Evolutionary conservation across 2,888 invertebrate genomes (phyloP).

Genomic region (Clostera curtula): DNA sequence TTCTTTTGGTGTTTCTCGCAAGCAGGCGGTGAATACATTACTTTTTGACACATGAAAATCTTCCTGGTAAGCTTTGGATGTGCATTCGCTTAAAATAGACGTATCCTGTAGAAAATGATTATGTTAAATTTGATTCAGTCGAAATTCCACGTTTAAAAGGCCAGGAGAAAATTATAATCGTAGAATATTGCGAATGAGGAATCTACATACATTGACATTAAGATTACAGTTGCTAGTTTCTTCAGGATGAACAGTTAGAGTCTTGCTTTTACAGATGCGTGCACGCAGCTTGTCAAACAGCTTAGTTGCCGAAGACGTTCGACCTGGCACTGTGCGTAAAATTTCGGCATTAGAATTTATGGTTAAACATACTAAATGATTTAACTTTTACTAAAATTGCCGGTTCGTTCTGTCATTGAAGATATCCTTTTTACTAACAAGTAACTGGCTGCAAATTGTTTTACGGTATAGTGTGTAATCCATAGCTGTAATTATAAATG

Average conservation of each 20-base stretch:
- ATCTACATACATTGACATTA: constrained; percentile 18
- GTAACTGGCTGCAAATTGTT: too few species aligned
- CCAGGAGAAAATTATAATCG: too few species aligned
- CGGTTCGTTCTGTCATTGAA: too few species aligned
- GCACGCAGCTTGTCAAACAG: constrained; percentile 50
- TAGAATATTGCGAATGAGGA: too few species aligned
- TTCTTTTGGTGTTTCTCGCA: constrained; percentile 30
- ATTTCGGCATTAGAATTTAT: too few species aligned
- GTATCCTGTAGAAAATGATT: constrained; percentile 26
- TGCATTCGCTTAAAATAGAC: constrained; percentile 35
- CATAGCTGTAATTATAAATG: too few species aligned
- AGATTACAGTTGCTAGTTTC: constrained; percentile 23
- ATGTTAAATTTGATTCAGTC: neutral
- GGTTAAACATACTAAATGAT: too few species aligned
- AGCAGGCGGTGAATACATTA: constrained; percentile 16
- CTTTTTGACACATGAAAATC: constrained; percentile 21
- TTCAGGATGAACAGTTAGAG: constrained; percentile 49
- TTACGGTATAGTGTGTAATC: too few species aligned
- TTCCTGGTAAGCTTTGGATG: constrained; percentile 37
- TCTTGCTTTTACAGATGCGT: constrained; percentile 46
- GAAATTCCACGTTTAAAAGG: too few species aligned
- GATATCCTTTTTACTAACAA: too few species aligned
- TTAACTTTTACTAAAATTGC: too few species aligned
- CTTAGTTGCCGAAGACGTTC: constrained; percentile 51
- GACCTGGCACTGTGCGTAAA: constrained; percentile 29